Evolutionary conservation across 37 sponge, comb jelly and placozoan species (phyloP), one percentile per base, ranked within the genome.

Genomic region (Tethya wilhelma): DNA sequence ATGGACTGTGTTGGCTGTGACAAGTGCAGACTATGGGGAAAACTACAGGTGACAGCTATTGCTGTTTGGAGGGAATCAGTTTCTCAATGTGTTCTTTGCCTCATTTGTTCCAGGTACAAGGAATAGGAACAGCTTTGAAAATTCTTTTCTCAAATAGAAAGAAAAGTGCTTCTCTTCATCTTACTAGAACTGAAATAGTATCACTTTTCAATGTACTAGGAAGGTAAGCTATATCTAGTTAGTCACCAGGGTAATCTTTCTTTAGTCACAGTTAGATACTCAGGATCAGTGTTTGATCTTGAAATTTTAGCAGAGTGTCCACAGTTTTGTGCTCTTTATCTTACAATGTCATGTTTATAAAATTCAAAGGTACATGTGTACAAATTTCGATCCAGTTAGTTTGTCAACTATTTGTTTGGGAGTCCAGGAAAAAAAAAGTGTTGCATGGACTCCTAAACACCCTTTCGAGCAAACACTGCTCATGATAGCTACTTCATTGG

Each of bases 1-100:
- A 98, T 98, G 95, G 99, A 98, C 69, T 98, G 99, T 88, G 99
- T 98, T 49, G 92, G 95, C 25, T 98, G 99, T 81, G 86, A 94
- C 70, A 96, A 94, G 85, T 98, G 99, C 58, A 79, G 73, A 40
- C 81, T 98, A 0, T 98, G 99, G 99, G 99, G 99, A 23, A 98
- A 93, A 34, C 46, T 98, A 33, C 99, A 98, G 94, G 91, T 88
- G 59, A 7, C 0, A 46, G 20, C 29, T 36, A n/a, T 30, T 30
- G 40, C 3, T 17, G 17, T 6, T 74, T 33, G 20, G 32, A n/a
- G 28, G 63, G 28, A 12, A 60, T 25, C 22, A 26, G 28, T 60
- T 12, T n/a, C 22, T 26, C 28, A n/a, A n/a, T 12, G 26, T 25
- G 28, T 26, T 60, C 63, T 60, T 25, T 60, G 63, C 63, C 7